Percentiles rank a stretch among this genome's conserved stretches.
Conservation (phyloP, 1,140 invertebrate species). For the Heliothis subflexa region DNA sequence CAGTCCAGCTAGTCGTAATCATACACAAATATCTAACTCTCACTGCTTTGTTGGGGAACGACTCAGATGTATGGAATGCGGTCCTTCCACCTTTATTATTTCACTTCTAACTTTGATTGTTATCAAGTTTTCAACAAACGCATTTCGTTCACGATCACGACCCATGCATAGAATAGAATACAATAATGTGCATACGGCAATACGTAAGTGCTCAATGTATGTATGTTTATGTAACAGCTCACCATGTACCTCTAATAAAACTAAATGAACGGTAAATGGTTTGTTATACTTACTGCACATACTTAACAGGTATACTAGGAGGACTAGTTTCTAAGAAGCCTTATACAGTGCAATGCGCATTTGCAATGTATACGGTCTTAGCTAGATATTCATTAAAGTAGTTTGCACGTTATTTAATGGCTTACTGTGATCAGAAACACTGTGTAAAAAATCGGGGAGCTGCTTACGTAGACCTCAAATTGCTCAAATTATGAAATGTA, state of each 20-base stretch:
- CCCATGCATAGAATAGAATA: slow-evolving; percentile 9
- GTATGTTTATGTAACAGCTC: slow-evolving; percentile 28
- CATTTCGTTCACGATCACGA: slow-evolving; percentile 17
- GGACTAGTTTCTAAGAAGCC: slow-evolving; percentile 33
- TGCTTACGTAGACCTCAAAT: not conserved
- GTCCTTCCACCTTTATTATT: slow-evolving; percentile 47
- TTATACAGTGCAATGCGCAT: slow-evolving; percentile 22
- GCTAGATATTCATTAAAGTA: slow-evolving; percentile 9
- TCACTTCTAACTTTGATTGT: slow-evolving; percentile 42
- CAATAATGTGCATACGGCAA: slow-evolving; percentile 25
- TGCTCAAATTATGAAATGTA: not conserved
- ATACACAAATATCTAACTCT: slow-evolving; percentile 42
- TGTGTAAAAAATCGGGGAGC: no score
- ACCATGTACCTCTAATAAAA: slow-evolving; percentile 19
- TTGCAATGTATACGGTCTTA: slow-evolving; percentile 9
- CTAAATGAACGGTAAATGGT: slow-evolving; percentile 34
- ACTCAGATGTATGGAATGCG: slow-evolving; percentile 50
- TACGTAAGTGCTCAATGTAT: slow-evolving; percentile 4
- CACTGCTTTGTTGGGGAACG: slow-evolving; percentile 40
- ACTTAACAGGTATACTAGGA: slow-evolving; percentile 15
- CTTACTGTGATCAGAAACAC: no score
- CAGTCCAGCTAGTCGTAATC: slow-evolving; percentile 48
- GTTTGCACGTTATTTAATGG: not conserved
- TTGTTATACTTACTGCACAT: slow-evolving; percentile 16
- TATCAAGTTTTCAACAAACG: slow-evolving; percentile 33